Conservation (phyloP, 2,113 vertebrate species). For the Ancistrus triradiatus region DNA sequence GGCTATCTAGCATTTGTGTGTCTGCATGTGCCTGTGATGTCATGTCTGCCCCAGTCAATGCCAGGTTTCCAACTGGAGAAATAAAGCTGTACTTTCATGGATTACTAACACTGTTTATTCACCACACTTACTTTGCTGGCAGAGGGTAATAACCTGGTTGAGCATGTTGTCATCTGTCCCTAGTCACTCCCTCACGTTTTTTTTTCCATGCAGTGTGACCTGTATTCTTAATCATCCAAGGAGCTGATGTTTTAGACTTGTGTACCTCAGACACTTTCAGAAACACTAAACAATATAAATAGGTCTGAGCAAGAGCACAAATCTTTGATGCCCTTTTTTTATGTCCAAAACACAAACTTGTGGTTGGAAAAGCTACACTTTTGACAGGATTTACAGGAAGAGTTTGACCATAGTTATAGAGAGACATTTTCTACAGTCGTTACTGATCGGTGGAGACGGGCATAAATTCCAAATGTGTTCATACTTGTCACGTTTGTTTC, state of each 20-base stretch:
- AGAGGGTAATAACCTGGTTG: not conserved
- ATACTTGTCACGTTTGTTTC: too few species aligned
- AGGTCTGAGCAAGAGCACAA: not conserved
- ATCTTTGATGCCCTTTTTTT: not conserved
- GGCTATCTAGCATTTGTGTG: conserved; percentile 6
- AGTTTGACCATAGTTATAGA: not conserved
- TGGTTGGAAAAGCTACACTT: not conserved
- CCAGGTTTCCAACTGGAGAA: not conserved
- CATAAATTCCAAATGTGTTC: too few species aligned
- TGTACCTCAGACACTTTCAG: not conserved
- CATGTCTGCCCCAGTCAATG: not conserved
- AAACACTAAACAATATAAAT: conserved; percentile 8
- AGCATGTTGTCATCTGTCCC: not conserved
- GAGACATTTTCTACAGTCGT: too few species aligned
- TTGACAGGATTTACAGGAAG: not conserved
- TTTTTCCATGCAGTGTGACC: conserved; percentile 9
- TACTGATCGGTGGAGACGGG: too few species aligned
- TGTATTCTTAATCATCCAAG: not conserved
- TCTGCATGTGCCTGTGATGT: not conserved
- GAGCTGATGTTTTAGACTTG: not conserved
- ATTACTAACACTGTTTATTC: too few species aligned
- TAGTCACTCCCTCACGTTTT: not conserved
- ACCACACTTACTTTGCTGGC: not conserved
- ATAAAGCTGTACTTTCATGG: conserved; percentile 17
- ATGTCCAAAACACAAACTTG: not conserved